Percentiles rank a stretch among this genome's conserved stretches.
These are phyloP conservation scores for Coptodon bakossiorum DNA, from an alignment of 2,113 vertebrate genomes.

Conservation along the genomic window DNA sequence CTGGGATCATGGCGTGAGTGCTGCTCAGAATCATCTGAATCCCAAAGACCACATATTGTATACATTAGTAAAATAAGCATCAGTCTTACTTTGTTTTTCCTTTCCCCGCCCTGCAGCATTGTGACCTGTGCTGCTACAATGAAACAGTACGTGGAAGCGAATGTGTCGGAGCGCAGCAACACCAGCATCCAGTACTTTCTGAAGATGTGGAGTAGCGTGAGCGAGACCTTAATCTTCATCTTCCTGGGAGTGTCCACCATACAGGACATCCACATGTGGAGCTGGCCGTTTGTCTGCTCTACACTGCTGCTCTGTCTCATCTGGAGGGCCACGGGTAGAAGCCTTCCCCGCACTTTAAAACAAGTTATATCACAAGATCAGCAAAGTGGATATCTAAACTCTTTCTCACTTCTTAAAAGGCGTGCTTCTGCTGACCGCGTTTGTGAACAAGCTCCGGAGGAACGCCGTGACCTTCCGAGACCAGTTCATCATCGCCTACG, in stretches of 20 bases:
- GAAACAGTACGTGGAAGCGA: conserved; percentile 81
- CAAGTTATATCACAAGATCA: neutral
- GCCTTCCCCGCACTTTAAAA: neutral
- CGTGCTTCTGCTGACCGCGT: conserved; percentile 77
- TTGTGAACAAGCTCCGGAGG: conserved; percentile 76
- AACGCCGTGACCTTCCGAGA: conserved; percentile 76
- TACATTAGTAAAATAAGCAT: neutral
- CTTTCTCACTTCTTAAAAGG: conserved; percentile 39
- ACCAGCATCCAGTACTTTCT: conserved; percentile 83
- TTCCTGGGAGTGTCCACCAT: conserved; percentile 81
- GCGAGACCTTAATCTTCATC: conserved; percentile 81
- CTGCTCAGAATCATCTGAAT: neutral
- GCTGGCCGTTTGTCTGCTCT: conserved; percentile 78
- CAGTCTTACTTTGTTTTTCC: neutral
- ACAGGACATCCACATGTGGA: conserved; percentile 79
- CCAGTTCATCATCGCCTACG: conserved; percentile 81
- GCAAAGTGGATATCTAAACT: neutral
- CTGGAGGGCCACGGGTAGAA: conserved; percentile 74
- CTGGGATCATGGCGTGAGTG: conserved; percentile 79
- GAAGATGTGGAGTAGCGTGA: conserved; percentile 84
- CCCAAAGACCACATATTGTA: neutral
- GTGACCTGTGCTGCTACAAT: conserved; percentile 80
- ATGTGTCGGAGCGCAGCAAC: conserved; percentile 80
- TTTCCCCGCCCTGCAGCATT: conserved; percentile 57
- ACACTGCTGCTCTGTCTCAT: conserved; percentile 78